Percentiles rank a stretch among this genome's conserved stretches.
Conservation (phyloP, 2,113 vertebrate species). For the Chauna torquata region DNA sequence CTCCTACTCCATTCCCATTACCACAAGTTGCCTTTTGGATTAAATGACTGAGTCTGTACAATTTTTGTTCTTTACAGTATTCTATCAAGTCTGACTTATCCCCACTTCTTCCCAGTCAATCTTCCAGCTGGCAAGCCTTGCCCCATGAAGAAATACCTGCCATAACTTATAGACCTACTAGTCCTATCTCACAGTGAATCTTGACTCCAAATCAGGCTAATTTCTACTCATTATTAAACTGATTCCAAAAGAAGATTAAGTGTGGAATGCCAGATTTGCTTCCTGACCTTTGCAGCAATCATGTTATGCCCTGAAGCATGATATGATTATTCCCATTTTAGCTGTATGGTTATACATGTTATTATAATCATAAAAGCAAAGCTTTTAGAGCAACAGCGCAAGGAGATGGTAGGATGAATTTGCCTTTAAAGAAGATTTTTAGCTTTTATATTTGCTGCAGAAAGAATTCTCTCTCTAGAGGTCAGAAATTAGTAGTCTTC, state of each 20-base stretch:
- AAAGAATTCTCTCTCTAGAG: neutral
- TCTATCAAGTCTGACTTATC: neutral
- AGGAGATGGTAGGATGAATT: neutral
- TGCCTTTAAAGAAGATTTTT: neutral
- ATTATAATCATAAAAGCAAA: slow-evolving; percentile 11
- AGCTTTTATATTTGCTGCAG: neutral
- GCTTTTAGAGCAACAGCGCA: neutral
- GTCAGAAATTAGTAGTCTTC: neutral
- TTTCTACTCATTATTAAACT: slow-evolving; percentile 27
- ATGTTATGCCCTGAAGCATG: slow-evolving; percentile 14
- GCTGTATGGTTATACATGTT: neutral
- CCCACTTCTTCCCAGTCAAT: neutral
- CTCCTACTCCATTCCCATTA: neutral
- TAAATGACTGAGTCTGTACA: neutral
- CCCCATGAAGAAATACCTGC: neutral
- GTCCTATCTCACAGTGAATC: neutral
- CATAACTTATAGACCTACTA: neutral
- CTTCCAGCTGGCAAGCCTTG: neutral
- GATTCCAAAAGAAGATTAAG: neutral
- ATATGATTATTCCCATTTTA: slow-evolving; percentile 40
- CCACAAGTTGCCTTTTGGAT: neutral
- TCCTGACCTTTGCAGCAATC: slow-evolving; percentile 51
- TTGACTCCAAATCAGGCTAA: neutral
- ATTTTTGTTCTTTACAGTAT: neutral
- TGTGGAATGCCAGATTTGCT: neutral